Conservation (phyloP, 1,140 invertebrate species). For the Hylaeus volcanicus region DNA sequence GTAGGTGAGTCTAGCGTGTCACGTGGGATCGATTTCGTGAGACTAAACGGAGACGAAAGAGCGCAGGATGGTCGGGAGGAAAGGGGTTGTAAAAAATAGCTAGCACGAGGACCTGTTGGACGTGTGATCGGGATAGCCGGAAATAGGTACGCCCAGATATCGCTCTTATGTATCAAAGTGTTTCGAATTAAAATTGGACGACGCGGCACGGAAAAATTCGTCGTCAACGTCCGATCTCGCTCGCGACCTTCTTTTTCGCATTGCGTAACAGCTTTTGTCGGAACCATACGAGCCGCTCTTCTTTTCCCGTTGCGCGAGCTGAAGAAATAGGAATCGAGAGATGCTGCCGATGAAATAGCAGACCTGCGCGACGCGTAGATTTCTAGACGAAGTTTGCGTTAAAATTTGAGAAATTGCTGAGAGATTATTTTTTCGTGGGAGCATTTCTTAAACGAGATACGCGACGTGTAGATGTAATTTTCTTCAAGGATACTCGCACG, state of each 20-base stretch:
- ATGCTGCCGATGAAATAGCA: too few species aligned
- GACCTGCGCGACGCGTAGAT: too few species aligned
- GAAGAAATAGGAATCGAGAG: too few species aligned
- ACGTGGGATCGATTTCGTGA: constrained; percentile 9
- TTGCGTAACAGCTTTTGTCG: constrained; percentile 29
- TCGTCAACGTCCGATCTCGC: constrained; percentile 25
- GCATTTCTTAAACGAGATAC: too few species aligned
- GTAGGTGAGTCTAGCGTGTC: background rate
- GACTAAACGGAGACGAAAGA: background rate
- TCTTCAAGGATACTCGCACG: too few species aligned
- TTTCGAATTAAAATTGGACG: background rate
- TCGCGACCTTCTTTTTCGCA: constrained; percentile 39
- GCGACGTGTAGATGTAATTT: too few species aligned
- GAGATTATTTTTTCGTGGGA: too few species aligned
- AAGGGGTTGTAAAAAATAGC: background rate
- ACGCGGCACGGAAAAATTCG: background rate
- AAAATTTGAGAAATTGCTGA: too few species aligned
- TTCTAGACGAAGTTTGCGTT: too few species aligned
- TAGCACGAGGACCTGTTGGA: background rate
- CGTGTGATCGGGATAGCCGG: background rate
- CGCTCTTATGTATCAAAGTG: too few species aligned
- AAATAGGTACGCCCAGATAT: background rate
- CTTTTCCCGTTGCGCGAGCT: background rate
- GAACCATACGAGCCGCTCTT: background rate
- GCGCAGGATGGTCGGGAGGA: background rate